Percentiles rank a stretch among this genome's conserved stretches.
These are phyloP conservation scores for Syngnathus floridae DNA, from an alignment of 2,113 vertebrate species.

Conservation along the genomic window DNA sequence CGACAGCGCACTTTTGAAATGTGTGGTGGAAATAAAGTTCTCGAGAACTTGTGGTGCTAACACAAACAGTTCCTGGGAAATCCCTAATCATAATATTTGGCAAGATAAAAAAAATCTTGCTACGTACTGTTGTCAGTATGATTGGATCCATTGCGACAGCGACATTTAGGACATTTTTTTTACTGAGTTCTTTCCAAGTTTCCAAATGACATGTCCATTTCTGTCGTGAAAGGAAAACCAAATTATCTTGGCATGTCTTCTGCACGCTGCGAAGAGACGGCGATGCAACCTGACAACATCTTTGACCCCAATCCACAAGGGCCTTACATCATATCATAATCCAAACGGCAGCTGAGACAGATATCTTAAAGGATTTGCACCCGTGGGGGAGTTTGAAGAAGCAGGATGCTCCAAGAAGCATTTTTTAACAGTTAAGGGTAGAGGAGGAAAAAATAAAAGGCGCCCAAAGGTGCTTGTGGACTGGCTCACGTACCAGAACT, in stretches of 20 bases:
- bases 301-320: constrained; percentile 46
- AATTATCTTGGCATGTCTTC: constrained; percentile 1
- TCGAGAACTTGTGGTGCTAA: background rate
- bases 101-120: too few species aligned
- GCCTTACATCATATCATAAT: constrained; percentile 29
- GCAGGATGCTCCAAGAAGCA: background rate
- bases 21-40: background rate
- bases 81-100: too few species aligned
- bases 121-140: background rate
- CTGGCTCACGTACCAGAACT: constrained; percentile 86
- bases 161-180: background rate
- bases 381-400: constrained; percentile 14
- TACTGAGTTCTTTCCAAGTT: background rate
- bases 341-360: background rate
- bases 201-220: background rate
- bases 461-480: background rate
- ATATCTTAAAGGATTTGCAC: constrained; percentile 20
- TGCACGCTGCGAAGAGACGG: constrained; percentile 43
- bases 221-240: background rate
- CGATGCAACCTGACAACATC: constrained; percentile 48
- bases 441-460: too few species aligned
- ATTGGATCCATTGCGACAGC: background rate
- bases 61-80: too few species aligned
- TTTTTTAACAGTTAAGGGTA: background rate
- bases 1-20: background rate